phyloP scores from a whole-genome alignment of 1,140 invertebrate species.

The Nephotettix cincticeps region DNA sequence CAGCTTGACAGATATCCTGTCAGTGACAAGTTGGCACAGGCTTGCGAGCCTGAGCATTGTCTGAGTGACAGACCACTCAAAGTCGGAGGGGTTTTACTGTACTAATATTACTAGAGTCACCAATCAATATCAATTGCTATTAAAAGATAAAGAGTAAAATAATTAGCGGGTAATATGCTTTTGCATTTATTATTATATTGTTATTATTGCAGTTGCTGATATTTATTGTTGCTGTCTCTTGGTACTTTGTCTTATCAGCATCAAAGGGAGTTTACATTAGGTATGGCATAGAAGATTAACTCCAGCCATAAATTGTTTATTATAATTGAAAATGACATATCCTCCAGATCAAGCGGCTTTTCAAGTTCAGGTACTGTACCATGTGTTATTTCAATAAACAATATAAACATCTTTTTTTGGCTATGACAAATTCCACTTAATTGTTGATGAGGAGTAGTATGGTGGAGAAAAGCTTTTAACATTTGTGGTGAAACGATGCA shows the following conservation, averaged over 20 bases:
- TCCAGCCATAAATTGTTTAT: neutral
- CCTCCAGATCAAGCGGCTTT: constrained; percentile 73
- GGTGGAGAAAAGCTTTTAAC: neutral
- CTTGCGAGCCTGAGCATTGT: no score
- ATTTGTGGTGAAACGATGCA: neutral
- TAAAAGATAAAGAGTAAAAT: no score
- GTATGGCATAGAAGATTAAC: neutral
- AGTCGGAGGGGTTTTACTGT: no score
- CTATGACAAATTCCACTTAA: neutral
- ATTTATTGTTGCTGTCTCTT: constrained; percentile 38
- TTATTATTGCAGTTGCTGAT: constrained; percentile 41
- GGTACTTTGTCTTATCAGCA: constrained; percentile 41
- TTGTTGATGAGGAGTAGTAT: neutral
- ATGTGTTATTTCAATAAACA: neutral
- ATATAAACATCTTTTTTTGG: constrained; percentile 26
- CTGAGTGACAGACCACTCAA: no score
- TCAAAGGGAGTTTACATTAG: constrained; percentile 32
- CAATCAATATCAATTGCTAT: no score
- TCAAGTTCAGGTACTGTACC: constrained; percentile 62
- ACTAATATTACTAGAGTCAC: no score
- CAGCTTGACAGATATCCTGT: no score
- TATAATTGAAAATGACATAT: constrained; percentile 61
- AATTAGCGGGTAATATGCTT: no score
- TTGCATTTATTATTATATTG: no score
- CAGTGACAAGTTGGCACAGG: no score